Evolutionary conservation across 2,888 invertebrate genomes (phyloP), one percentile per base, ranked within the genome.

Genomic region (Operophtera brumata): DNA sequence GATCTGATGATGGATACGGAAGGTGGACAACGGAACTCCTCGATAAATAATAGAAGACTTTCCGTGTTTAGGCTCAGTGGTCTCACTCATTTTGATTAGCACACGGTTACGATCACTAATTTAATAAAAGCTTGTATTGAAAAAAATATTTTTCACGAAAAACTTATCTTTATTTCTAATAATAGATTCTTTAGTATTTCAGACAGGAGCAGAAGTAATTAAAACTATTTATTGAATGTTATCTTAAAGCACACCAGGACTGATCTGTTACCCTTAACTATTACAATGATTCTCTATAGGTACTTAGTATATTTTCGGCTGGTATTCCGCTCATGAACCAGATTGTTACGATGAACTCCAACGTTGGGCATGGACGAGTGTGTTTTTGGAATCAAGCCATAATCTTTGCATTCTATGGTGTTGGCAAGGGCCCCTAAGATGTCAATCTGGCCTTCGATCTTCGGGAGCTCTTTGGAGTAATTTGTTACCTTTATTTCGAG

Each of bases 371-470:
- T 55, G 32, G 73, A 41, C 6, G 66, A 13, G 28, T 67, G 64
- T 8, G 34, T 62, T 58, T 69, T 73, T n/a, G 77, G 73, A 54
- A 76, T 67, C 78, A 79, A 80, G 20, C 61, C 70, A 25, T 53
- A 63, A 11, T 75, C 65, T 35, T 66, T 69, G n/a, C 50, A 64
- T 4, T 80, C 77, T 10, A 82, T 53, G 6, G 69, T 73, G 34
- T 65, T 73, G 0, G 84, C 77, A 13, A 88, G 54, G 1, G 77
- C 68, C 66, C 84, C 85, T 47, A 89, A 67, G 8, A 83, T 69
- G 54, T 81, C 79, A 1, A 88, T 67, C 69, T 89, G 84, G 0
- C 82, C 80, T 73, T 86, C 84, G 7, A 89, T 65, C 57, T 80
- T 88, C 0, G 87, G 86, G 7, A 89, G 51, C 42, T 84, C 82